Evolutionary conservation across 2,113 vertebrate species (phyloP), one percentile per base, ranked within the genome.

Genomic region (Oryzias celebensis): DNA sequence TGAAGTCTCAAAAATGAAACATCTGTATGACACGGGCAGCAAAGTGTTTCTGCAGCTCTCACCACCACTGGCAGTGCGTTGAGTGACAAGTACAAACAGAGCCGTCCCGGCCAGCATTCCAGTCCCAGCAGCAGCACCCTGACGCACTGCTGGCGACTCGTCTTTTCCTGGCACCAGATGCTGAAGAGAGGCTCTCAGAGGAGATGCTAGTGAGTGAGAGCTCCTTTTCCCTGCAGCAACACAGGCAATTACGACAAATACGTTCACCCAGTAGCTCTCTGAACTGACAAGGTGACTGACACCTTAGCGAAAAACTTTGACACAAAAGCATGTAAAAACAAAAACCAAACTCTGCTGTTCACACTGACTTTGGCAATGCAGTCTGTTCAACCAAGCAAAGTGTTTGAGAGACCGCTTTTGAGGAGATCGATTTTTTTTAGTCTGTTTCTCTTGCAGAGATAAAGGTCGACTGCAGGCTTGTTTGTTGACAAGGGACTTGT

Each of bases 81-180:
- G 89, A 93, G 87, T 90, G 89, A 91, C 84, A 90, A 89, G 85
- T 84, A 87, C 89, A 90, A 91, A 91, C 71, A 90, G 64, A 64
- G 77, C 22, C 79, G 43, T 84, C 78, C 56, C 62, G 3, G 20
- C 58, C 80, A 66, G 77, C 80, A 78, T 76, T 75, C 79, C 77
- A 80, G 80, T 75, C 81, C 78, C 70, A 72, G 80, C 52, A 12
- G 23, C 82, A 26, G 62, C 57, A 15, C 13, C 22, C 53, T 31
- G 64, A 55, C 75, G 78, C 60, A 51, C 73, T 77, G 67, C 57
- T 73, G 75, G 81, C 72, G 64, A 71, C 79, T 52, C 65, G 56
- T 41, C 56, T 46, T 14, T 45, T 52, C 66, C 66, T 72, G 62
- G 69, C 69, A 73, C 48, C 60, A 60, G 58, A 73, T 41, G 66